phyloP scores from a whole-genome alignment of 2,113 vertebrate genomes.

The Psilopsiagon aurifrons region DNA sequence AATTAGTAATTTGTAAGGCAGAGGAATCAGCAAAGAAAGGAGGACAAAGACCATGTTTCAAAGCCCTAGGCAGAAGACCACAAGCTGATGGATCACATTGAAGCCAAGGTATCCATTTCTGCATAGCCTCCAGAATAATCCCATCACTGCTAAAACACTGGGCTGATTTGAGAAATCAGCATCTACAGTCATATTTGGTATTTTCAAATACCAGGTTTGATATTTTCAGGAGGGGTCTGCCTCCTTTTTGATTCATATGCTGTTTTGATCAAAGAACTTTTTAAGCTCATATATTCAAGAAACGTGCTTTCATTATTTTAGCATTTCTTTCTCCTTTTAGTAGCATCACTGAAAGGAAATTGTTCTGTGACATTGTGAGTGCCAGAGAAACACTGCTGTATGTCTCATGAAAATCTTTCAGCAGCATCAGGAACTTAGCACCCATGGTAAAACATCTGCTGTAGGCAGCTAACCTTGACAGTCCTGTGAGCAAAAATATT shows the following conservation, averaged over 20 bases:
- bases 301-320: not conserved
- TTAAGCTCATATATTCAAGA: not conserved
- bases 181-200: not conserved
- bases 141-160: not conserved
- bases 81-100: not conserved
- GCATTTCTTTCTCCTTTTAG: constrained; percentile 6
- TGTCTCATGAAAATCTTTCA: not conserved
- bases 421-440: not conserved
- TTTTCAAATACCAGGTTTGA: not conserved
- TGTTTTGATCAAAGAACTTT: not conserved
- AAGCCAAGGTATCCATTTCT: not conserved
- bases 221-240: not conserved
- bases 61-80: not conserved
- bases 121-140: not conserved
- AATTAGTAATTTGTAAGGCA: not conserved
- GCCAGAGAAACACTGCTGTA: not conserved
- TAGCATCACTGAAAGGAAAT: not conserved
- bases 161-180: not conserved
- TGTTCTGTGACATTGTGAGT: not conserved
- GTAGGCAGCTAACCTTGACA: constrained; percentile 37
- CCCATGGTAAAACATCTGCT: constrained; percentile 34
- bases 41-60: not conserved
- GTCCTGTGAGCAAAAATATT: not conserved
- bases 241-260: not conserved
- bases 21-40: not conserved